phyloP scores from a whole-genome alignment of 2,888 invertebrate species.

The Suillia variegata region DNA sequence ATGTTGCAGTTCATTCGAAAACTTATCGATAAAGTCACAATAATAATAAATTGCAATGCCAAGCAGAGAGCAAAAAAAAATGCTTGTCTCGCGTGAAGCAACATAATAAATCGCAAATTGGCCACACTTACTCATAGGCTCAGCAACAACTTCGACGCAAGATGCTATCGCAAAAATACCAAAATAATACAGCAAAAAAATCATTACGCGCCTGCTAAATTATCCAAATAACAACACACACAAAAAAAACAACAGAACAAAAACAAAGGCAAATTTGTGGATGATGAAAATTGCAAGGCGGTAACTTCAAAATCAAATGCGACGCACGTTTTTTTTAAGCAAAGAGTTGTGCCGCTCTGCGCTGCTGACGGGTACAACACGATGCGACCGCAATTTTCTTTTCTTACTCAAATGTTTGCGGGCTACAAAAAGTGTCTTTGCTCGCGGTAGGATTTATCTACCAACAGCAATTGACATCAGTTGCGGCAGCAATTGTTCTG shows the following conservation, averaged over 20 bases:
- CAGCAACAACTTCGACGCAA: too few species aligned
- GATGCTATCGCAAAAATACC: too few species aligned
- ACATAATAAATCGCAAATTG: too few species aligned
- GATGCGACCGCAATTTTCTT: neutral
- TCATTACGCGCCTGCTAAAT: too few species aligned
- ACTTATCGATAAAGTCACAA: too few species aligned
- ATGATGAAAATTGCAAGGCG: neutral
- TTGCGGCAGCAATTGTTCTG: too few species aligned
- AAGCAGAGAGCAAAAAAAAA: neutral
- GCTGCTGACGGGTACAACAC: neutral
- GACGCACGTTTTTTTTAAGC: neutral
- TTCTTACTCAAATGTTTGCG: neutral
- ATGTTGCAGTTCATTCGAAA: neutral
- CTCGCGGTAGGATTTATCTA: neutral
- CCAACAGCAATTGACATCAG: neutral
- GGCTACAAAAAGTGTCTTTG: neutral
- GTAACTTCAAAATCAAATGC: neutral
- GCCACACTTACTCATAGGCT: too few species aligned
- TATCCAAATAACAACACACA: too few species aligned
- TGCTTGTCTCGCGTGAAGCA: neutral
- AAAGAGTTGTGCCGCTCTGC: neutral
- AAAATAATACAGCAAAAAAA: too few species aligned
- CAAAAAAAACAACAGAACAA: too few species aligned
- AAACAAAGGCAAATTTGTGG: too few species aligned
- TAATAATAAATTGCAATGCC: too few species aligned